Conservation (phyloP, 2,888 invertebrate genomes). For the Pachycephus smyrnensis region DNA sequence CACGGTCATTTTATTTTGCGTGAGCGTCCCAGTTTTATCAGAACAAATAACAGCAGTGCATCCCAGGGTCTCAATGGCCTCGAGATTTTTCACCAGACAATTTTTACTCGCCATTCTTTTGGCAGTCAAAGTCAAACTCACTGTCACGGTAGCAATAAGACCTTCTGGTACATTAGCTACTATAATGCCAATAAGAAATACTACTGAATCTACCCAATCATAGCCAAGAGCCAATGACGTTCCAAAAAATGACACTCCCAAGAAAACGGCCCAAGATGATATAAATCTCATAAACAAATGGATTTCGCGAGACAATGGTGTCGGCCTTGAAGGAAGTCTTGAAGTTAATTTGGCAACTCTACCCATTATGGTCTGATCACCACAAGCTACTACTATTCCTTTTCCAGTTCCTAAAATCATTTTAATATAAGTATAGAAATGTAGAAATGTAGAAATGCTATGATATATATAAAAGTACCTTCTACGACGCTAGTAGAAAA, state of each 20-base stretch:
- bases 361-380: slow-evolving; percentile 78
- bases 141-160: slow-evolving; percentile 80
- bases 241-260: slow-evolving; percentile 78
- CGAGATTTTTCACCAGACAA: slow-evolving; percentile 83
- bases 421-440: not conserved
- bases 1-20: slow-evolving; percentile 79
- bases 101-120: slow-evolving; percentile 81
- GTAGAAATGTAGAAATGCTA: not conserved
- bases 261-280: slow-evolving; percentile 74
- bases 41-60: slow-evolving; percentile 85
- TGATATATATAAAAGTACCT: slow-evolving; percentile 55
- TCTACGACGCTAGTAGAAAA: slow-evolving; percentile 70
- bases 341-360: slow-evolving; percentile 78
- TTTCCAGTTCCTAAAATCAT: slow-evolving; percentile 54
- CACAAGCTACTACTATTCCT: slow-evolving; percentile 76
- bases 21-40: slow-evolving; percentile 83
- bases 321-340: slow-evolving; percentile 75
- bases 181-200: slow-evolving; percentile 80
- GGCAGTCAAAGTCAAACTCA: slow-evolving; percentile 81
- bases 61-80: slow-evolving; percentile 82
- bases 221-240: slow-evolving; percentile 77
- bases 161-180: slow-evolving; percentile 86
- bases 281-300: slow-evolving; percentile 81
- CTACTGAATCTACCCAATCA: slow-evolving; percentile 76
- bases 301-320: slow-evolving; percentile 84